Conservation (phyloP, 1,140 invertebrate species). For the Sogatella furcifera region DNA sequence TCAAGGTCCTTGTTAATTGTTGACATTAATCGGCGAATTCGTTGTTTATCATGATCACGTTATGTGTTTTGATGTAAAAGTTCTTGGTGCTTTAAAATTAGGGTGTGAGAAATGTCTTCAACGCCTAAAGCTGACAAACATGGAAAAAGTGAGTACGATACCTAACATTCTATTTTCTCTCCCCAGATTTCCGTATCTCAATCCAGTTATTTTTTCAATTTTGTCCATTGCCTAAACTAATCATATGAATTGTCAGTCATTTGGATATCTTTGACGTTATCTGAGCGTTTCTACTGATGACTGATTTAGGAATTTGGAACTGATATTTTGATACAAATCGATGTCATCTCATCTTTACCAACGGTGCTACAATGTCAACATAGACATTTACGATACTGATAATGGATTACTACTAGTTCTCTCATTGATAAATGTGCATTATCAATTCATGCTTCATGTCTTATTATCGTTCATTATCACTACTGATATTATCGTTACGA, state of each 20-base stretch:
- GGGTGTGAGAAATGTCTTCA: slow-evolving; percentile 10
- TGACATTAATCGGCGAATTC: neutral
- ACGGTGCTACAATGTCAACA: neutral
- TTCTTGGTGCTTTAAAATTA: neutral
- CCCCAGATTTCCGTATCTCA: neutral
- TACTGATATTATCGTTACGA: too few relatives aligned
- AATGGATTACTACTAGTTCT: too few relatives aligned
- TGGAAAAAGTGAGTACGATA: slow-evolving; percentile 13
- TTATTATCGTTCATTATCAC: too few relatives aligned
- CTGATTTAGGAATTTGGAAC: neutral
- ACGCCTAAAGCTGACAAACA: slow-evolving; percentile 13
- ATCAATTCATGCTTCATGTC: too few relatives aligned
- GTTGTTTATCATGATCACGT: neutral
- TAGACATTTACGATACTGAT: neutral
- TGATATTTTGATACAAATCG: neutral
- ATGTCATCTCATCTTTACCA: neutral
- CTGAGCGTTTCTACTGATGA: neutral
- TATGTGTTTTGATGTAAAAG: neutral
- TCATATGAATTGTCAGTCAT: too few relatives aligned
- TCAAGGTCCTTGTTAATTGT: neutral
- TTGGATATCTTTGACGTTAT: neutral
- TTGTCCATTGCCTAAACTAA: too few relatives aligned
- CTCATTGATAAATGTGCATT: too few relatives aligned
- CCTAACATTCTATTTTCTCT: neutral
- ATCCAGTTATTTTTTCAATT: too few relatives aligned